Evolutionary conservation across 37 sponge, comb jelly and placozoan species (phyloP).

Genomic region (Halisarca cf. caerulea): DNA sequence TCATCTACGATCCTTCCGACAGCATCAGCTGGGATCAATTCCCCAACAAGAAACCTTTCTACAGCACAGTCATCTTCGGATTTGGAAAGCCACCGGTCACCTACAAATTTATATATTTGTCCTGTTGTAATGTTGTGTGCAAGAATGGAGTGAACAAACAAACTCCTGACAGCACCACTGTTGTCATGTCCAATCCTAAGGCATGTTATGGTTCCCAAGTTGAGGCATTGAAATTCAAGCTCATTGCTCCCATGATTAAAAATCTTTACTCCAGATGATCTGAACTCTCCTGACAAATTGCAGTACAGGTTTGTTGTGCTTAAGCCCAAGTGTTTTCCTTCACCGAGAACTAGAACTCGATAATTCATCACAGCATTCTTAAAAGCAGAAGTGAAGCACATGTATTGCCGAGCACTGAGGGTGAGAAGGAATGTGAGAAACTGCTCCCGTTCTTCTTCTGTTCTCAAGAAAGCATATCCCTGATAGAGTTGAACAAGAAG

Average conservation of each 20-base stretch:
- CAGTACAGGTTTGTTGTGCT: slow-evolving; percentile 76
- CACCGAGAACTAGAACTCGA: slow-evolving; percentile 73
- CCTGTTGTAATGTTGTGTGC: slow-evolving; percentile 86
- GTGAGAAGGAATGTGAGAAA: slow-evolving; percentile 59
- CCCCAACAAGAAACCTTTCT: slow-evolving; percentile 84
- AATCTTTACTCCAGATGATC: slow-evolving; percentile 47
- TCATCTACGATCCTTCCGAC: neutral
- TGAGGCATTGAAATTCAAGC: slow-evolving; percentile 61
- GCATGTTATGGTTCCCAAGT: slow-evolving; percentile 84
- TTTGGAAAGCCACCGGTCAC: slow-evolving; percentile 74
- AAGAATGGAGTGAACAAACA: slow-evolving; percentile 80
- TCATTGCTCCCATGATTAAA: slow-evolving; percentile 74
- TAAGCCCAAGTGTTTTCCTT: slow-evolving; percentile 79
- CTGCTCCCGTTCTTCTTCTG: slow-evolving; percentile 91
- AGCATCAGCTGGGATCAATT: slow-evolving; percentile 29
- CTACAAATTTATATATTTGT: slow-evolving; percentile 74
- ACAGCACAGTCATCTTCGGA: slow-evolving; percentile 80
- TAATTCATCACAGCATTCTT: slow-evolving; percentile 57
- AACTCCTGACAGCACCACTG: slow-evolving; percentile 74
- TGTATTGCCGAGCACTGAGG: slow-evolving; percentile 81
- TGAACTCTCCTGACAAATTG: slow-evolving; percentile 72
- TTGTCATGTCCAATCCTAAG: slow-evolving; percentile 90
- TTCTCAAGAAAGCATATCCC: slow-evolving; percentile 89
- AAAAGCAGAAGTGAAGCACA: slow-evolving; percentile 80
- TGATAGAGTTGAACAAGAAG: slow-evolving; percentile 62